These are phyloP conservation scores for Syrista parreyssii DNA, from an alignment of 2,888 invertebrate species.

Conservation along the genomic window DNA sequence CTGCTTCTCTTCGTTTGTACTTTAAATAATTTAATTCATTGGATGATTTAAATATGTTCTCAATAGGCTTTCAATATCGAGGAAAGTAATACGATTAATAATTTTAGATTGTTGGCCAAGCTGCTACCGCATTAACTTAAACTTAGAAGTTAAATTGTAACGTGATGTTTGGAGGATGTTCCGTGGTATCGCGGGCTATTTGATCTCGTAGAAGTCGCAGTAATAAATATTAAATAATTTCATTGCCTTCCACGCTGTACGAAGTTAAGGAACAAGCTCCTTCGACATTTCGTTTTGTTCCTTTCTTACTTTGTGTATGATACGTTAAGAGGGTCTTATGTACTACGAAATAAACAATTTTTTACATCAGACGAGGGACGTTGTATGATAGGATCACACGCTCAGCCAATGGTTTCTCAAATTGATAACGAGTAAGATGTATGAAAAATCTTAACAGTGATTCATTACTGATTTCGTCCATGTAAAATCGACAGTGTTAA, in stretches of 20 bases:
- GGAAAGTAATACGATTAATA: neutral
- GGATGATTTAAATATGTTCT: neutral
- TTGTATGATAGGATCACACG: conserved; percentile 32
- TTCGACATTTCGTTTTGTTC: conserved; percentile 14
- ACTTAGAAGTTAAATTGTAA: neutral
- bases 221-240: conserved; percentile 14
- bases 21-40: neutral
- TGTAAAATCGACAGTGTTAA: neutral
- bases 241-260: neutral
- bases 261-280: conserved; percentile 9
- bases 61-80: neutral
- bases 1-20: neutral
- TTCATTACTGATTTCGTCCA: neutral
- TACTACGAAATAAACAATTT: conserved; percentile 52
- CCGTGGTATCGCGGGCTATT: neutral
- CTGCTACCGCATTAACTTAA: neutral
- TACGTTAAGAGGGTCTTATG: conserved; percentile 39
- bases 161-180: neutral
- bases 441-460: neutral
- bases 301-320: conserved; percentile 16
- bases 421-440: neutral
- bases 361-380: conserved; percentile 45
- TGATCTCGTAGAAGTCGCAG: neutral
- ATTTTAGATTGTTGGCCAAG: neutral
- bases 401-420: conserved; percentile 26